Evolutionary conservation across 2,113 vertebrate genomes (phyloP), one percentile per base, ranked within the genome.

Genomic region (Hemibagrus wyckioides): DNA sequence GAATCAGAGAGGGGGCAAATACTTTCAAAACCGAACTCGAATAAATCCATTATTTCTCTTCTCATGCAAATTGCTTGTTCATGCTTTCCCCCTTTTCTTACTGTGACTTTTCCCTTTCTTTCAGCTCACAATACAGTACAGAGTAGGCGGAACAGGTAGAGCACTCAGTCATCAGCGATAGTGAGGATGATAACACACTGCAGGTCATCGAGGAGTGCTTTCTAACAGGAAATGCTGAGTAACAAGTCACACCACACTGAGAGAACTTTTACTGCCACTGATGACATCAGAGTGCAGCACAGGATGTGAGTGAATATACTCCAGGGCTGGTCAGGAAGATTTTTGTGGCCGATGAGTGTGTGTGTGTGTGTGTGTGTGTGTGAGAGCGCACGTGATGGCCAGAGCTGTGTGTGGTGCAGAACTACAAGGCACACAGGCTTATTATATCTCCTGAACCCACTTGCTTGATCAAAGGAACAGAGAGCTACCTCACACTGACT

Each of bases 251-350:
- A 30, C 90, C 86, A 90, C 89, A 88, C 61, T 83, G 86, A 23
- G 69, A 84, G 39, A 77, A 82, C 48, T 48, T n/a, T 86, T 33
- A n/a, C 85, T 52, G 19, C 21, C 71, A 84, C 4, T 65, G 83
- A 80, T 92, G 83, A 92, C 87, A 87, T 93, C 87, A 93, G 80
- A 83, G 63, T 30, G 83, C 83, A 84, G 57, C 21, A 36, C 28
- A 17, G 41, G 73, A 52, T 30, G 44, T 36, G 17, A 69, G 9
- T 67, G 30, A 36, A 28, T 33, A 82, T 85, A 77, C 39, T 48
- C 44, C 36, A 39, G 25, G 7, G 33, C 85, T 90, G 94, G 89
- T 93, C 92, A 94, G 48, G n/a, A 25, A 15, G 52, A 82, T n/a
- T 82, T 44, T 4, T n/a, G 76, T 80, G 41, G 30, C 82, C 41